A percentile compares a stretch with the other conserved stretches of the same genome.
These are phyloP conservation scores for Paralvinella palmiformis DNA, from an alignment of 1,140 invertebrate genomes.

Conservation along the genomic window DNA sequence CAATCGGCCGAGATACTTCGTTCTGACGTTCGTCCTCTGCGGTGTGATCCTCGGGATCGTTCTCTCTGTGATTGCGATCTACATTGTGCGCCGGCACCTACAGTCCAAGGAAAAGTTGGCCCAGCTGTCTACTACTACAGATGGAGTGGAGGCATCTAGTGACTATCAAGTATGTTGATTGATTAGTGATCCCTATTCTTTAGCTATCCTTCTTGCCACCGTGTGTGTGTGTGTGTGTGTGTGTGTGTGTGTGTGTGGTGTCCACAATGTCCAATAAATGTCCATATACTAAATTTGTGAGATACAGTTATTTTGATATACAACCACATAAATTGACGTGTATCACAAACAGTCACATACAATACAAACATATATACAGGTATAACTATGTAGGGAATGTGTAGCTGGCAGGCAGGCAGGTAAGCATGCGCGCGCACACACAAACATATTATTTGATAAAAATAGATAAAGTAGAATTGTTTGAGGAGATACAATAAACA, in stretches of 20 bases:
- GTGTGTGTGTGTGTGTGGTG: not conserved
- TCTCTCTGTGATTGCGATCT: constrained; percentile 62
- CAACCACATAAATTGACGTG: too few relatives aligned
- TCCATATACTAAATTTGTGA: too few relatives aligned
- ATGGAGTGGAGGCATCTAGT: constrained; percentile 69
- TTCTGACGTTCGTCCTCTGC: constrained; percentile 61
- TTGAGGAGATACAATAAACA: too few relatives aligned
- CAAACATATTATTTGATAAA: too few relatives aligned
- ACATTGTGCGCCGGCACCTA: constrained; percentile 68
- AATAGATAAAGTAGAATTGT: too few relatives aligned
- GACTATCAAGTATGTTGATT: constrained; percentile 86
- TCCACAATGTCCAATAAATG: too few relatives aligned
- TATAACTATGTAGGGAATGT: too few relatives aligned
- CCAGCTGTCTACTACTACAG: constrained; percentile 52
- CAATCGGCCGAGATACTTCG: constrained; percentile 47
- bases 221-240: not conserved
- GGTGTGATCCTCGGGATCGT: constrained; percentile 62
- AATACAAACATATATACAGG: too few relatives aligned
- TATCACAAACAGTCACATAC: too few relatives aligned
- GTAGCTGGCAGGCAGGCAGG: too few relatives aligned
- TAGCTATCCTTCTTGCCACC: not conserved
- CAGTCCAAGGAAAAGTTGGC: constrained; percentile 64
- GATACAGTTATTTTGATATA: too few relatives aligned
- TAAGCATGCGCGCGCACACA: too few relatives aligned
- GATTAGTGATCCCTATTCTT: not conserved